Evolutionary conservation across 2,797 vertebrate species (phyloP).

Genomic region (Loriculus beryllinus): DNA sequence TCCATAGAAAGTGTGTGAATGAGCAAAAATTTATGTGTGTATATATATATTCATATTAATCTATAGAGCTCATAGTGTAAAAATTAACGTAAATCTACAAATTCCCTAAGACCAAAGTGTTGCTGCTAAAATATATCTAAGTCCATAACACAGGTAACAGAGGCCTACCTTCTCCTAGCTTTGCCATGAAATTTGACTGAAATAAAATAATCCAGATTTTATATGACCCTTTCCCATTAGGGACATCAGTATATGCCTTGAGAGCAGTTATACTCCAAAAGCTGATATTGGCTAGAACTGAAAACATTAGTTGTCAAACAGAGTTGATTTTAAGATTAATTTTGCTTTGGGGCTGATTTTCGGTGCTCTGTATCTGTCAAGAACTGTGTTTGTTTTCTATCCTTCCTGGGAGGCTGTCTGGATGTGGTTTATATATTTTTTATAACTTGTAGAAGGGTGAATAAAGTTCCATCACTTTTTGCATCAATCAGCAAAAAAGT

Average conservation of each 20-base stretch:
- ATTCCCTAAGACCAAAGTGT: not conserved
- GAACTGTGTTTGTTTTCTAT: not conserved
- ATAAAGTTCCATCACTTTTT: not conserved
- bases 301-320: not conserved
- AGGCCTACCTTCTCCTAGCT: not conserved
- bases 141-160: not conserved
- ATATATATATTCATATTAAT: not conserved
- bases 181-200: not conserved
- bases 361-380: not conserved
- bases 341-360: not conserved
- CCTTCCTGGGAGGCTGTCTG: not conserved
- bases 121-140: not conserved
- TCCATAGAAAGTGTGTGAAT: not conserved
- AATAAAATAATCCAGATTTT: not conserved
- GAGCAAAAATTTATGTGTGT: not conserved
- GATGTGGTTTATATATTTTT: not conserved
- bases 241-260: not conserved
- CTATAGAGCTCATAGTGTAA: not conserved
- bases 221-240: not conserved
- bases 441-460: not conserved
- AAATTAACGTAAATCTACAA: not conserved
- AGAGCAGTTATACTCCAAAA: not conserved
- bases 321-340: not conserved
- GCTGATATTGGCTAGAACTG: not conserved
- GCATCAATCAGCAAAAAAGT: not conserved